Evolutionary conservation across 2,888 invertebrate species (phyloP), one percentile per base, ranked within the genome.

Genomic region (Cheilosia impressa): DNA sequence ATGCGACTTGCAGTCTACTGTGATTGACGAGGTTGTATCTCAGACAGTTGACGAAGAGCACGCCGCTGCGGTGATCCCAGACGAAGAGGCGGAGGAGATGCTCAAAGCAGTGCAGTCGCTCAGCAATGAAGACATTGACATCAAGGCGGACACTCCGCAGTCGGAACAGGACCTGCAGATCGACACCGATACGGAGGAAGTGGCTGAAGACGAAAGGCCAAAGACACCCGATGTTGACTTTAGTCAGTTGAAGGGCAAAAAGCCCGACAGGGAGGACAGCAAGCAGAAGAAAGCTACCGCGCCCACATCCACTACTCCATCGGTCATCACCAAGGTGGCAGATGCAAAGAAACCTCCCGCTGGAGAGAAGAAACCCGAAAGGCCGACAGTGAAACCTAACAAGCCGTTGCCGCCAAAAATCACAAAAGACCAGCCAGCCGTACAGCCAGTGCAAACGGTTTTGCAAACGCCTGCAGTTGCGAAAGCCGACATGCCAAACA

Each of bases 151-250:
- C 77, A 97, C 97, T 0, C 97, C 97, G 4, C 96, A 96, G 88
- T 97, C 97, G 55, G 97, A 97, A 89, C 95, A 95, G 89, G 96
- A 97, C 89, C 92, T 97, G 24, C 95, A 97, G 91, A 97, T 97
- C 78, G 97, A 97, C 90, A 97, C 97, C 0, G 97, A 97, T 89
- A 96, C 96, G 9, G 97, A 97, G 90, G 97, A 97, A 90, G 87
- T 87, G 63, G 93, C 93, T 41, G 95, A 95, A 63, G 95, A 95
- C 31, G 93, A 93, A 87, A 93, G 90, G 55, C 92, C 93, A 1
- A 92, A 91, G 87, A 92, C 93, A 19, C 92, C 93, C 4, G 93
- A 93, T 87, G 92, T 93, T 76, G 92, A 91, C 65, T 89, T 89
- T 4, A 88, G 62, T 57, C 65, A 76, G 1, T 38, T 77, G 5